These are phyloP conservation scores for Scopus umbretta DNA, from an alignment of 2,113 vertebrate species.

Conservation along the genomic window DNA sequence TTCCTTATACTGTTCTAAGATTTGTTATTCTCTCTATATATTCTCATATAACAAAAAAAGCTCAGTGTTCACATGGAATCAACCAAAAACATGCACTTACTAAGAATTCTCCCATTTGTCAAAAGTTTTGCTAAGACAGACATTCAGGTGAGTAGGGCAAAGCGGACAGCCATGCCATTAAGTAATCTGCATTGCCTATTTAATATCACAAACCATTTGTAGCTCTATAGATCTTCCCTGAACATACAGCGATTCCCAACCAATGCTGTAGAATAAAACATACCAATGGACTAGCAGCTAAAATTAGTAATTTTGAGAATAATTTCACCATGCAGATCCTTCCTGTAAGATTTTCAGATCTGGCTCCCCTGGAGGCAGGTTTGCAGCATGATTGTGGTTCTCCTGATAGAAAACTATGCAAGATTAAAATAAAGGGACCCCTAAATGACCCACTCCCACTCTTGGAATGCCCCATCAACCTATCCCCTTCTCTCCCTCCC, in stretches of 20 bases:
- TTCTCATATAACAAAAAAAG: background rate
- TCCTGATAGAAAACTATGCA: background rate
- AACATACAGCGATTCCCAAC: background rate
- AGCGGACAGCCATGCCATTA: background rate
- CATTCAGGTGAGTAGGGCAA: background rate
- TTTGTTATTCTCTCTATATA: background rate
- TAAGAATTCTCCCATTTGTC: background rate
- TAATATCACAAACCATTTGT: background rate
- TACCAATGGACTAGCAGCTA: background rate
- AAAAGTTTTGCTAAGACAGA: background rate
- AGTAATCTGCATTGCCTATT: background rate
- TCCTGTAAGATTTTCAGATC: background rate
- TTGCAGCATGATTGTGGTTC: background rate
- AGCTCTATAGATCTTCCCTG: background rate
- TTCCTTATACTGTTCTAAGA: background rate
- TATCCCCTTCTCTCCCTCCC: background rate
- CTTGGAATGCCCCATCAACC: background rate
- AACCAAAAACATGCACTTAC: background rate
- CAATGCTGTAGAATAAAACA: background rate
- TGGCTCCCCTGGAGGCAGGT: background rate
- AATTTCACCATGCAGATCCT: background rate
- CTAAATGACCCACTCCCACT: background rate
- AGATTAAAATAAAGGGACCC: background rate
- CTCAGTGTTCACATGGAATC: background rate
- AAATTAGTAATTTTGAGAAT: background rate